Conservation (phyloP, 92 coral and sea anemone species). For the Palythoa caribaeorum region DNA sequence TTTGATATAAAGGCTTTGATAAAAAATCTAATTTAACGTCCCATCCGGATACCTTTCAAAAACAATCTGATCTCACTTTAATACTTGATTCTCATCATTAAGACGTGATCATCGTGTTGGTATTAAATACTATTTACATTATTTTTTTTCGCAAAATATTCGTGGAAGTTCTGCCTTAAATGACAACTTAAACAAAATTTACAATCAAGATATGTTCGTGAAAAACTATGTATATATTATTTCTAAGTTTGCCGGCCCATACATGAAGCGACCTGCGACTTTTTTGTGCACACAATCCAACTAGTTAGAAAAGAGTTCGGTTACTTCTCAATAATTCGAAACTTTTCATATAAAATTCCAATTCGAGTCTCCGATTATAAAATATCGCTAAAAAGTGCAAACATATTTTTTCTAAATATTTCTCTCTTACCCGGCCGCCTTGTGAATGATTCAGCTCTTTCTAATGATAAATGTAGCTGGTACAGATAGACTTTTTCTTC, state of each 20-base stretch:
- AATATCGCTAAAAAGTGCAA: too few species aligned
- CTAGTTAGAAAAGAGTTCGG: too few species aligned
- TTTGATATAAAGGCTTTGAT: background rate
- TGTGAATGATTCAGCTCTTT: background rate
- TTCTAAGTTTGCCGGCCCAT: too few species aligned
- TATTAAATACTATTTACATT: background rate
- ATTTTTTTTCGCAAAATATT: background rate
- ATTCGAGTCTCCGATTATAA: too few species aligned
- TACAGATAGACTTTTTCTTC: background rate
- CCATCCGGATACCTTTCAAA: background rate
- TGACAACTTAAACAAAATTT: too few species aligned
- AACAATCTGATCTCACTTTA: background rate
- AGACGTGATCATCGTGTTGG: background rate
- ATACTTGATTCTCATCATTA: background rate
- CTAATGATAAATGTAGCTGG: background rate
- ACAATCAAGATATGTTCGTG: too few species aligned
- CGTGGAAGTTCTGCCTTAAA: too few species aligned
- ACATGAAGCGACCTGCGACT: too few species aligned
- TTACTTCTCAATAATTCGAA: too few species aligned
- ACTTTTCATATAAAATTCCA: too few species aligned
- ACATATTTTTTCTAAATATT: background rate
- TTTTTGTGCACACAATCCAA: too few species aligned
- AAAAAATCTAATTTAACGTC: background rate
- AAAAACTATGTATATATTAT: too few species aligned
- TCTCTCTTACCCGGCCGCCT: background rate